These are phyloP conservation scores for Gorilla gorilla DNA, from an alignment of 2,113 vertebrate species.

Conservation along the genomic window DNA sequence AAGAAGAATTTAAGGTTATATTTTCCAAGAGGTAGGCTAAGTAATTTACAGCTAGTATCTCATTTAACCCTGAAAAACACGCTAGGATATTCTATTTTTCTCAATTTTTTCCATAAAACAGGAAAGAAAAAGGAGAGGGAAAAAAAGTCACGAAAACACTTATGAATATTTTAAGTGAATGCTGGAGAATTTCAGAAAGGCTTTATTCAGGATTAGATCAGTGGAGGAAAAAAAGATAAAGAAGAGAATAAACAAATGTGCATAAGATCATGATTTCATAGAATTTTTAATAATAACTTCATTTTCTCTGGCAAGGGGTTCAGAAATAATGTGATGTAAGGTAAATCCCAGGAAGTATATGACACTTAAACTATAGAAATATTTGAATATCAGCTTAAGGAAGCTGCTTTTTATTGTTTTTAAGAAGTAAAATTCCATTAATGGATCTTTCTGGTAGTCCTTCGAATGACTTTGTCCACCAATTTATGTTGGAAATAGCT, in stretches of 20 bases:
- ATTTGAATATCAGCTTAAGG: not conserved
- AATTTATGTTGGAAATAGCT: not conserved
- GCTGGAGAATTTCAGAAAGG: not conserved
- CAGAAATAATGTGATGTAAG: not conserved
- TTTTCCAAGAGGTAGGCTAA: not conserved
- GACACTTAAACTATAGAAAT: not conserved
- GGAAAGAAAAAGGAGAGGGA: not conserved
- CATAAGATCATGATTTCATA: not conserved
- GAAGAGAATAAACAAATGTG: not conserved
- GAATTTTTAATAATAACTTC: not conserved
- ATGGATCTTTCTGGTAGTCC: not conserved
- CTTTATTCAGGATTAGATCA: not conserved
- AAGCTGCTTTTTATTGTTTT: not conserved
- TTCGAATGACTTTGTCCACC: not conserved
- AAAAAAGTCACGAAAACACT: no score
- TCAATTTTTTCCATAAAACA: not conserved
- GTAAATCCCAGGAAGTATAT: not conserved
- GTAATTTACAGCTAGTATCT: not conserved
- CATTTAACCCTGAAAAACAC: not conserved
- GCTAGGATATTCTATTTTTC: not conserved
- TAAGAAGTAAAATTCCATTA: not conserved
- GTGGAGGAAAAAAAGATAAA: not conserved
- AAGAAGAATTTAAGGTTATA: not conserved
- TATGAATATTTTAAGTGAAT: not conserved
- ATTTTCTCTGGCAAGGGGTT: not conserved